A percentile compares a stretch with the other conserved stretches of the same genome.
Conservation (phyloP, 2,888 invertebrate genomes). For the Pomacea canaliculata region DNA sequence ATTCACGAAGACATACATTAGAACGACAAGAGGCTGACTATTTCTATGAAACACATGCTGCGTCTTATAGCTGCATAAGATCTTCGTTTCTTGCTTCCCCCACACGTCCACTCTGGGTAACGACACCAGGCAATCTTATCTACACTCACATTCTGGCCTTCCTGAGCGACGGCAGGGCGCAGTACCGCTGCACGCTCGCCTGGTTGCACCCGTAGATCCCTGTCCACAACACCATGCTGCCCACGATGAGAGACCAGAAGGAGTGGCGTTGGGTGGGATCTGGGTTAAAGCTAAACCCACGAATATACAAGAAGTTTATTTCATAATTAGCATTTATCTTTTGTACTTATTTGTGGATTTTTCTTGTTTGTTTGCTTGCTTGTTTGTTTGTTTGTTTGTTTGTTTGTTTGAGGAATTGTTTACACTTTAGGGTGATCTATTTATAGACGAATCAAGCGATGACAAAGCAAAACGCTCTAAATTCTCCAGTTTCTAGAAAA, state of each 20-base stretch:
- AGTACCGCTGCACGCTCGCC: constrained; percentile 59
- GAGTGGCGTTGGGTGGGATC: constrained; percentile 4
- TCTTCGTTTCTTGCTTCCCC: too few relatives aligned
- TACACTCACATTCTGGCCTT: constrained; percentile 43
- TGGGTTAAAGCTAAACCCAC: neutral
- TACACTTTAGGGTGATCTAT: too few relatives aligned
- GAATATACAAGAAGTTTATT: neutral
- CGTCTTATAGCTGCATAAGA: too few relatives aligned
- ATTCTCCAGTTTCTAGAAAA: too few relatives aligned
- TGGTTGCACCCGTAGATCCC: constrained; percentile 56
- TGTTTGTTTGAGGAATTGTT: too few relatives aligned
- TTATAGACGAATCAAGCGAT: too few relatives aligned
- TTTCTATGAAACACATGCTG: too few relatives aligned
- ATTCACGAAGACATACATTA: too few relatives aligned
- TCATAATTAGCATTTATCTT: neutral
- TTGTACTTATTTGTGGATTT: neutral
- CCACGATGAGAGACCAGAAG: constrained; percentile 26
- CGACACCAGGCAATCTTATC: too few relatives aligned
- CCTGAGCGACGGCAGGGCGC: constrained; percentile 47
- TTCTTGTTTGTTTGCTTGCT: neutral
- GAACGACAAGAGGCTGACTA: too few relatives aligned
- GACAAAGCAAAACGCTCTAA: too few relatives aligned
- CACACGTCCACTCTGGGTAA: too few relatives aligned
- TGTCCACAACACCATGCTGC: constrained; percentile 51
- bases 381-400: neutral